Evolutionary conservation across 2,888 invertebrate species (phyloP).

Genomic region (Yponomeuta sedellus): DNA sequence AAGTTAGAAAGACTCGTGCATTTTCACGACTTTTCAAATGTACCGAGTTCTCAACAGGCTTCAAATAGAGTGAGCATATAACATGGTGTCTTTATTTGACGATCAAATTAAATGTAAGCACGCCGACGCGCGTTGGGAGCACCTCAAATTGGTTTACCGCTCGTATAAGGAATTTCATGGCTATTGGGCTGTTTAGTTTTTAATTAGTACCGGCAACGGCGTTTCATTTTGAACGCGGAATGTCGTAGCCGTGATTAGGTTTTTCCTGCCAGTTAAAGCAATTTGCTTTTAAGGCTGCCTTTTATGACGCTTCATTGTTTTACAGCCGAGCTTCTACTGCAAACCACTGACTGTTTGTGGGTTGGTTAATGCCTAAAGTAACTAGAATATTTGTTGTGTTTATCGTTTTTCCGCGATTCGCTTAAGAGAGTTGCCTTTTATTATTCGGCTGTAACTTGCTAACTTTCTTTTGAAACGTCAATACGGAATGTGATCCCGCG

Average conservation of each 20-base stretch:
- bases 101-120: conserved; percentile 47
- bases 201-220: conserved; percentile 59
- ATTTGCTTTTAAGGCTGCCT: conserved; percentile 40
- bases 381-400: not conserved
- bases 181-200: conserved; percentile 64
- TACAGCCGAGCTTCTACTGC: conserved; percentile 28
- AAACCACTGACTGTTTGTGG: conserved; percentile 23
- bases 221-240: conserved; percentile 47
- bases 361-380: conserved; percentile 18
- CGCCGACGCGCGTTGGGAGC: conserved; percentile 46
- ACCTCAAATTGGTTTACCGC: conserved; percentile 65
- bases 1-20: not conserved
- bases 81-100: conserved; percentile 59
- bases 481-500: not conserved
- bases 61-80: conserved; percentile 28
- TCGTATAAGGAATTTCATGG: conserved; percentile 69
- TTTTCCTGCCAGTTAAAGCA: conserved; percentile 44
- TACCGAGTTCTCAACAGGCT: conserved; percentile 42
- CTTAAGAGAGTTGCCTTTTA: not conserved
- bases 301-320: conserved; percentile 57
- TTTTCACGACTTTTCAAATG: not conserved
- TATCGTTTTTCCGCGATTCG: not conserved
- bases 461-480: not conserved
- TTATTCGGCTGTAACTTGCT: not conserved
- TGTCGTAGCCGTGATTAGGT: conserved; percentile 42